phyloP scores from a whole-genome alignment of 2,888 invertebrate genomes.

The Meta bourneti region DNA sequence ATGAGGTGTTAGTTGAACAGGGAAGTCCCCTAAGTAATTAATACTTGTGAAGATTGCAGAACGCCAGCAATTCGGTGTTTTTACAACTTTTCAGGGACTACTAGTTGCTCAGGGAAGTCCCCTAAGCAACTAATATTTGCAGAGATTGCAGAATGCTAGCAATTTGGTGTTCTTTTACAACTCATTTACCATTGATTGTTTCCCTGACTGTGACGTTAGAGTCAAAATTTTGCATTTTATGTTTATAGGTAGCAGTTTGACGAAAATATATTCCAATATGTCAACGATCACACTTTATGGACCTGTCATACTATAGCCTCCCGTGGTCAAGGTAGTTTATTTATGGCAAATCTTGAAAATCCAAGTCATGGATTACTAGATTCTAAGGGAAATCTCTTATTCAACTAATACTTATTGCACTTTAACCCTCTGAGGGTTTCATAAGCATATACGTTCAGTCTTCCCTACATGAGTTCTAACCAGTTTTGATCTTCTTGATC shows the following conservation, averaged over 20 bases:
- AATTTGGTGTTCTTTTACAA: neutral
- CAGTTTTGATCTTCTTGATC: too few species aligned
- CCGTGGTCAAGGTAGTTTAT: neutral
- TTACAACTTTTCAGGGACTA: neutral
- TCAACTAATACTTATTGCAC: neutral
- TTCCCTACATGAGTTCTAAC: too few species aligned
- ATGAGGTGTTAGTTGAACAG: too few species aligned
- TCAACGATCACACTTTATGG: neutral
- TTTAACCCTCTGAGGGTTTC: too few species aligned
- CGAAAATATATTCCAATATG: neutral
- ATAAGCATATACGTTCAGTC: too few species aligned
- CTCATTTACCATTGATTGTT: too few species aligned
- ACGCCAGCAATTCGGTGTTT: neutral
- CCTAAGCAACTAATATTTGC: neutral
- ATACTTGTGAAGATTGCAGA: neutral
- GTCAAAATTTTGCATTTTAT: too few species aligned
- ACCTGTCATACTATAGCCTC: too few species aligned
- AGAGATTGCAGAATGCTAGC: neutral
- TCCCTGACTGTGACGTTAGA: too few species aligned
- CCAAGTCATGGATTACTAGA: too few species aligned
- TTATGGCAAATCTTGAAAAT: too few species aligned
- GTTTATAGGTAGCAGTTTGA: too few species aligned
- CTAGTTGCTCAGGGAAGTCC: neutral
- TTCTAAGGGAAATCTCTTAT: neutral
- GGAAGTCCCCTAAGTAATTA: neutral